Base-by-base conservation (phyloP, 2,113 vertebrate genomes). In the Pomatorhinus ruficollis region DNA sequence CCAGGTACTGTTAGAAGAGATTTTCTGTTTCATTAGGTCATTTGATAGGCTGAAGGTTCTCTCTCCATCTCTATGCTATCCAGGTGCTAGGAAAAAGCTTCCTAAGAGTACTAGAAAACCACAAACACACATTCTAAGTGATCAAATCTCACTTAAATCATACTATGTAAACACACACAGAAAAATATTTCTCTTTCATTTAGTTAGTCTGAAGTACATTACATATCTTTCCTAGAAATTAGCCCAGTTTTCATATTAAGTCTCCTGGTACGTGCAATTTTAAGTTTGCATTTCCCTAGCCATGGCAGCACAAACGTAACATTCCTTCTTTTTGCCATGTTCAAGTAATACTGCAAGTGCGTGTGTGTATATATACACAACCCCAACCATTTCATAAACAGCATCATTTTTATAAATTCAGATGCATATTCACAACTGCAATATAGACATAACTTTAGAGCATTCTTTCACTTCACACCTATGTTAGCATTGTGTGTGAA, bases 301-400 rank as follows among this genome's bases (percentile, higher is more conserved):
- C 20, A 37, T 12, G 72, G n/a, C 30, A 77, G 64, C 45, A 66
- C 33, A 59, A 89, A 71, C 2, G 28, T 52, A 33, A 35, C 3
- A 9, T 45, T 59, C 11, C 11, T 37, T 33, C 12, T 70, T 79
- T 61, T 63, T 78, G n/a, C 42, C n/a, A 65, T 40, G 28, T 66
- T 83, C 47, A 75, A 25, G 15, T 31, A 61, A 39, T 31, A 44
- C 5, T 64, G 16, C 12, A 42, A 47, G 11, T 28, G 24, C 11
- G 4, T 18, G 6, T 7, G 3, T 4, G 5, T 7, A 3, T 35
- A 35, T 28, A 70, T 1, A n/a, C 3, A 71, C 5, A 68, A 24
- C 3, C 2, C 7, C 6, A 72, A 4, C 9, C 7, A 57, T 59
- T 71, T 87, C 10, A 59, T 76, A 60, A 57, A 39, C 8, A 49